Evolutionary conservation across 2,888 invertebrate species (phyloP), one percentile per base, ranked within the genome.

Genomic region (Serripes groenlandicus): DNA sequence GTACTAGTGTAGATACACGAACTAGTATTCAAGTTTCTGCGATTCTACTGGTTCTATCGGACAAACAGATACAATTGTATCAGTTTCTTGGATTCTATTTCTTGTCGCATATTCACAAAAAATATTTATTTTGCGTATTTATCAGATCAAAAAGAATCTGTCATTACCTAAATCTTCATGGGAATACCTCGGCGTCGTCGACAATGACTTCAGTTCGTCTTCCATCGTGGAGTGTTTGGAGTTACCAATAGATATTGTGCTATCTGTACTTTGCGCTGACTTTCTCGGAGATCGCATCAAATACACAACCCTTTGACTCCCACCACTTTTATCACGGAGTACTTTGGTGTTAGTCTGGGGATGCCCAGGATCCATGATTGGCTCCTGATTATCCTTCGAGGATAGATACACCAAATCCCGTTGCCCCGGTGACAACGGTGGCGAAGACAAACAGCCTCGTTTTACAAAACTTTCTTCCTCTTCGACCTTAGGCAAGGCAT

Each of bases 141-240:
- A n/a, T n/a, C n/a, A n/a, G n/a, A n/a, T n/a, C 9, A 42, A 42
- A 42, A 15, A 15, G 18, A 18, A 9, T n/a, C 5, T n/a, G n/a
- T n/a, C n/a, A n/a, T 18, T 81, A 75, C 86, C 86, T 15, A 81
- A 70, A 34, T 86, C 86, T 60, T 86, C 86, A 62, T 86, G 83
- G 5, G 86, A 83, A 28, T 72, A 75, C 54, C 86, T 81, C 11
- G 83, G 78, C 1, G 86, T 86, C 7, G 82, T 86, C 1, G 86
- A 86, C 26, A 86, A 54, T 18, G 81, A 78, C 34, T 83, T 69
- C 35, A 86, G 62, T 68, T 86, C 86, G 23, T 83, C 83, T 54
- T 86, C 86, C 15, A 64, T 30, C 4, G 85, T 85, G 11, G 82
- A 80, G 32, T 78, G 68, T 56, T 78, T 83, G 7, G 82, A 83